Evolutionary conservation across 2,888 invertebrate genomes (phyloP), one percentile per base, ranked within the genome.

Genomic region (Dolomedes plantarius): DNA sequence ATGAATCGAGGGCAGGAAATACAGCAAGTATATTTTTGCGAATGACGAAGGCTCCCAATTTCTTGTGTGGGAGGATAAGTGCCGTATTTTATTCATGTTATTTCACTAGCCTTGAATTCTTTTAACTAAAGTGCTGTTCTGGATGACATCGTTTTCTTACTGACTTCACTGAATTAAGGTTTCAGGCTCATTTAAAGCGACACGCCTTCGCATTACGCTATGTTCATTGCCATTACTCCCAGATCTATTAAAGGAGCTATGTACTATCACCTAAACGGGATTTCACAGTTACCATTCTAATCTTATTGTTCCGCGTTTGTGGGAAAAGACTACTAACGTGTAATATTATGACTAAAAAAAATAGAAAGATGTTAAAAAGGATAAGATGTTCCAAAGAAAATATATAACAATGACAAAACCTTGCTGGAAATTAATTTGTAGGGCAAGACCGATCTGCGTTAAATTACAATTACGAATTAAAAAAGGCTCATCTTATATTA

Each of bases 1-100:
- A 56, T 50, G 73, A 80, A 67, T 71, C 28, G 27, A 78, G 71
- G 39, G 62, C 32, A 65, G 73, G 67, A 68, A 73, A 31, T 41
- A 56, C 27, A n/a, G 27, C 28, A 31, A 32, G 50, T 28, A 62
- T 81, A 81, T 81, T 81, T 81, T 82, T 71, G 76, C 31, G 71
- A 82, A 69, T 76, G 85, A 74, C 76, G 83, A 73, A 68, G 82
- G 31, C 79, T 78, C 39, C 36, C 46, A 62, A 68, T 76, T 56
- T 69, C 74, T 29, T 74, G 85, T 79, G 85, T 86, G 85, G 85
- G 85, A 73, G 68, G 73, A 79, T 79, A 86, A 86, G 85, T 86
- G 85, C 74, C 39, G 73, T 41, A 75, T 75, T 67, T 82, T 79
- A 79, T 75, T 86, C 78, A 74, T 79, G 36, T 78, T 79, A 68